These are phyloP conservation scores for Otus sunia DNA, from an alignment of 2,113 vertebrate species.

Conservation along the genomic window DNA sequence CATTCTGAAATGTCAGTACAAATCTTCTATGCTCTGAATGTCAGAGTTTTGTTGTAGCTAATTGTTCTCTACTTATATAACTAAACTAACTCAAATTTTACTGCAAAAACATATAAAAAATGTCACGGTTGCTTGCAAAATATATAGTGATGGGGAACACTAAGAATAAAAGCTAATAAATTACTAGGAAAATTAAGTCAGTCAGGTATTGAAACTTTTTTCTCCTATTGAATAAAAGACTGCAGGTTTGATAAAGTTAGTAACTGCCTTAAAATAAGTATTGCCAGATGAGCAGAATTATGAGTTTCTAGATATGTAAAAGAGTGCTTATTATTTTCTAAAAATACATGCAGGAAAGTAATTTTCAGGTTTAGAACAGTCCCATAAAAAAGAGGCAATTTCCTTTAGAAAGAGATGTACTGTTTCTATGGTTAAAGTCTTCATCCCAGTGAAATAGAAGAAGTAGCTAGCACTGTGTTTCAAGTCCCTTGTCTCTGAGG, in stretches of 20 bases:
- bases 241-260: not conserved
- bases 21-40: not conserved
- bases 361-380: not conserved
- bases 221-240: not conserved
- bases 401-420: not conserved
- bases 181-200: not conserved
- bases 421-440: not conserved
- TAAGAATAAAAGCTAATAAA: constrained; percentile 2
- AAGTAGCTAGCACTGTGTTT: not conserved
- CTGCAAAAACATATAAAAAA: not conserved
- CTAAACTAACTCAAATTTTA: not conserved
- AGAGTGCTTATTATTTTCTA: not conserved
- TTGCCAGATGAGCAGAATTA: not conserved
- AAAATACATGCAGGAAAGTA: not conserved
- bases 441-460: not conserved
- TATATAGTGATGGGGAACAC: not conserved
- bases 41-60: not conserved
- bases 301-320: not conserved
- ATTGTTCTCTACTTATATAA: not conserved
- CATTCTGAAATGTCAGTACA: constrained; percentile 64
- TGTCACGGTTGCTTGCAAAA: not conserved
- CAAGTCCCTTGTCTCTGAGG: not conserved
- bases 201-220: not conserved
- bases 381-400: not conserved
- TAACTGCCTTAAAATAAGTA: not conserved